These are phyloP conservation scores for Percina caprodes DNA, from an alignment of 2,113 vertebrate species.

Conservation along the genomic window DNA sequence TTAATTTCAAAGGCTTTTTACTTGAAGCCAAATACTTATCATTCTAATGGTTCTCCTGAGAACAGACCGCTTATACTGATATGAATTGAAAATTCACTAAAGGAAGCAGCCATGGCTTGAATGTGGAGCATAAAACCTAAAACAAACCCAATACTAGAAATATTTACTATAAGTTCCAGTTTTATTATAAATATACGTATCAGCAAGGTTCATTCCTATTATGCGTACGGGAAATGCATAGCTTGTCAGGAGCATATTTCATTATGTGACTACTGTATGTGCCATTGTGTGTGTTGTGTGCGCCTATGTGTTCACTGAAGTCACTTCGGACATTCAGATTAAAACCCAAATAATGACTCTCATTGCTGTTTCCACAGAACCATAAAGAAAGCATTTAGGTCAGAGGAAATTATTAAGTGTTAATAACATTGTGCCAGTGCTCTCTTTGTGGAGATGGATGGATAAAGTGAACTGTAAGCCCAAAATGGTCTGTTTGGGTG, in stretches of 20 bases:
- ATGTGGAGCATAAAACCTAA: slow-evolving; percentile 61
- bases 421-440: slow-evolving; percentile 71
- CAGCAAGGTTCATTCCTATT: slow-evolving; percentile 22
- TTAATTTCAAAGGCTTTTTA: slow-evolving; percentile 76
- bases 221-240: slow-evolving; percentile 20
- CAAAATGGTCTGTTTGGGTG: slow-evolving; percentile 70
- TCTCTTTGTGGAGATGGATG: slow-evolving; percentile 64
- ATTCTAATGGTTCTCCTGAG: slow-evolving; percentile 79
- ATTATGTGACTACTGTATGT: slow-evolving; percentile 42
- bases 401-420: slow-evolving; percentile 76
- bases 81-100: slow-evolving; percentile 74
- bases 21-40: slow-evolving; percentile 79
- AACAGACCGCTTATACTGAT: slow-evolving; percentile 71
- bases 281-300: slow-evolving; percentile 7
- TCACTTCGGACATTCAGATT: slow-evolving; percentile 60
- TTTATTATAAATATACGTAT: slow-evolving; percentile 49
- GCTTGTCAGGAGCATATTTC: slow-evolving; percentile 39
- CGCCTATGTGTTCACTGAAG: slow-evolving; percentile 19
- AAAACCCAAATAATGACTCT: slow-evolving; percentile 61
- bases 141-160: slow-evolving; percentile 43
- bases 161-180: slow-evolving; percentile 47
- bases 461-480: slow-evolving; percentile 68
- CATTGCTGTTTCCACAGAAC: slow-evolving; percentile 73
- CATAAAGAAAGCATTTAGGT: slow-evolving; percentile 74
- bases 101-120: slow-evolving; percentile 65